Conservation (phyloP, 2,888 invertebrate genomes). For the Netelia fuscicornis region DNA sequence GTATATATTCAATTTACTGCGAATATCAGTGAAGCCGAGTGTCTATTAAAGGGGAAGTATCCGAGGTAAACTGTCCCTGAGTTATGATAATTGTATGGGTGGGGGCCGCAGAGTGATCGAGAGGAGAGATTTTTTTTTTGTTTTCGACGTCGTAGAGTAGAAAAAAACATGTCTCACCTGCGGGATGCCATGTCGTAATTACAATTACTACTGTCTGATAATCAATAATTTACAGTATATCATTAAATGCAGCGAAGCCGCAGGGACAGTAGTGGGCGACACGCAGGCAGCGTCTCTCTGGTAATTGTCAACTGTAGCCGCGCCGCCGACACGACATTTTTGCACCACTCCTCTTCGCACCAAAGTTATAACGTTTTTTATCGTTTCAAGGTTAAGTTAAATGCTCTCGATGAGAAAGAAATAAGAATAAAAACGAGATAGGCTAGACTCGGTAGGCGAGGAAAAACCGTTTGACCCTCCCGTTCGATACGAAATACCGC, state of each 20-base stretch:
- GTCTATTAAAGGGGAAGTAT: conserved; percentile 59
- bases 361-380: conserved; percentile 30
- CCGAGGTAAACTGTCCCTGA: conserved; percentile 72
- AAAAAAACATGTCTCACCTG: conserved; percentile 81
- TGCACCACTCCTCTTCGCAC: conserved; percentile 33
- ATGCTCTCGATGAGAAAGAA: neutral
- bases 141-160: conserved; percentile 13
- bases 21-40: conserved; percentile 67
- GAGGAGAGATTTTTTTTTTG: conserved; percentile 47
- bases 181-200: conserved; percentile 83
- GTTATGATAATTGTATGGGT: conserved; percentile 76
- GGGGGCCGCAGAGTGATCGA: conserved; percentile 36
- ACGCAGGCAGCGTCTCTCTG: conserved; percentile 40
- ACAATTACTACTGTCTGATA: conserved; percentile 77
- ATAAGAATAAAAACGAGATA: neutral
- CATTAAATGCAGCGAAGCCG: conserved; percentile 61
- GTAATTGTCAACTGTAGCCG: conserved; percentile 73
- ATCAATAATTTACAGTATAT: conserved; percentile 78
- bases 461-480: conserved; percentile 14
- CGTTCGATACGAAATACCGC: conserved; percentile 23
- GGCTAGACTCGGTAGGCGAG: neutral
- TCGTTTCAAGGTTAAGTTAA: neutral
- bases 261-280: conserved; percentile 30
- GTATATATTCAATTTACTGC: conserved; percentile 13
- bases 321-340: conserved; percentile 73